These are phyloP conservation scores for Upupa epops DNA, from an alignment of 2,113 vertebrate genomes.

Conservation along the genomic window DNA sequence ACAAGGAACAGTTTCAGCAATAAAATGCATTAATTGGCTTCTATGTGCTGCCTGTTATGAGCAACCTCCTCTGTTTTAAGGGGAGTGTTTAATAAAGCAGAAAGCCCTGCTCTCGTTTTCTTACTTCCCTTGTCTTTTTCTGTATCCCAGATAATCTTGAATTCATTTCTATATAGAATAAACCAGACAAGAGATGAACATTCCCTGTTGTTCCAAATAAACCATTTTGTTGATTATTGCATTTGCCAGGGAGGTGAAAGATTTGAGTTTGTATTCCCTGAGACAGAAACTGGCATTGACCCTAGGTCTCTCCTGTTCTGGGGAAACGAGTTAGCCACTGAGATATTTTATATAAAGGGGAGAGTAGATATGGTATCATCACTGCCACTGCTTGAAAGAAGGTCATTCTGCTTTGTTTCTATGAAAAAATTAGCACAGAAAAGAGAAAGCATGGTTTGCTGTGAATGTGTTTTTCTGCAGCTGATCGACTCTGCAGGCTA, in stretches of 20 bases:
- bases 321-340: neutral
- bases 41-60: neutral
- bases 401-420: neutral
- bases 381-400: neutral
- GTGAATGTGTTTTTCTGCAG: neutral
- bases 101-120: neutral
- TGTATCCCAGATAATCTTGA: neutral
- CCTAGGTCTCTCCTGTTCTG: neutral
- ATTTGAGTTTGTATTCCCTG: slow-evolving; percentile 34
- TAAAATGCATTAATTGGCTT: neutral
- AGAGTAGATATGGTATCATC: neutral
- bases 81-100: neutral
- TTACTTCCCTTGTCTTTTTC: neutral
- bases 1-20: neutral
- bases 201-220: slow-evolving; percentile 14
- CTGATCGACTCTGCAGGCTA: neutral
- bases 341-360: neutral
- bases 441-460: neutral
- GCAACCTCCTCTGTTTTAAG: neutral
- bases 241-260: slow-evolving; percentile 27
- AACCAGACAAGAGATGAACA: neutral
- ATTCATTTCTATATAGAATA: neutral
- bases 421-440: neutral
- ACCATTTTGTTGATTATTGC: slow-evolving; percentile 27
- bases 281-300: slow-evolving; percentile 35